Percentiles rank a stretch among this genome's conserved stretches.
Conservation (phyloP, 2,888 invertebrate genomes). For the Drosophila neotestacea region DNA sequence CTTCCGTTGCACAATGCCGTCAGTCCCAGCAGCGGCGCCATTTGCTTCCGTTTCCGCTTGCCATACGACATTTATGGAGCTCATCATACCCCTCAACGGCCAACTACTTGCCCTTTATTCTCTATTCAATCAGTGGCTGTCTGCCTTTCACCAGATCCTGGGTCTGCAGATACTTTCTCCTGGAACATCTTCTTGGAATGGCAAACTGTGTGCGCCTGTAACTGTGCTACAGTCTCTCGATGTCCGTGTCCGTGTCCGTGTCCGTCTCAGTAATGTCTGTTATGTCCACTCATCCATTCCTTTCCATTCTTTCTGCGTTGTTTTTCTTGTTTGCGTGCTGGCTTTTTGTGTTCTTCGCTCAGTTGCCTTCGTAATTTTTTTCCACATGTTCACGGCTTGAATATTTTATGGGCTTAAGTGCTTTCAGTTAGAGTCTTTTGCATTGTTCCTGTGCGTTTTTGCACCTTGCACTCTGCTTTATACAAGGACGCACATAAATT, state of each 20-base stretch:
- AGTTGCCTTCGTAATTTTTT: constrained; percentile 71
- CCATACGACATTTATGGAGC: constrained; percentile 71
- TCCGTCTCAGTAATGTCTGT: constrained; percentile 48
- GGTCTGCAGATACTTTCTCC: constrained; percentile 12
- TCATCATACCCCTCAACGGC: constrained; percentile 50
- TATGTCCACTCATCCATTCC: constrained; percentile 61
- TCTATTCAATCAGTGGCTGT: constrained; percentile 73
- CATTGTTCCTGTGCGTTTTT: constrained; percentile 59
- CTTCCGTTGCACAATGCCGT: constrained; percentile 62
- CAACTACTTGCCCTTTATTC: constrained; percentile 70
- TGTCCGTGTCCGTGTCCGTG: constrained; percentile 10
- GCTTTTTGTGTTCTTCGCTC: constrained; percentile 55
- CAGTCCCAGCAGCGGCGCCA: constrained; percentile 68
- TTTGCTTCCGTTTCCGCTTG: constrained; percentile 66
- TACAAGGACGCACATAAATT: constrained; percentile 67
- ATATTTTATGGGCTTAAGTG: constrained; percentile 81
- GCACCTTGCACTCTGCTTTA: constrained; percentile 53
- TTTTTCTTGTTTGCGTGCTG: constrained; percentile 50
- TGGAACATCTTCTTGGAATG: constrained; percentile 25
- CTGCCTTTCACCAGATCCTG: constrained; percentile 43
- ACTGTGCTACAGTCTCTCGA: background rate
- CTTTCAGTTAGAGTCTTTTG: constrained; percentile 71
- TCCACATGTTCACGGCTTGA: constrained; percentile 78
- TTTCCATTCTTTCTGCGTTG: constrained; percentile 33
- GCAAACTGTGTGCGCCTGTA: constrained; percentile 62